Evolutionary conservation across 2,888 invertebrate species (phyloP), one percentile per base, ranked within the genome.

Genomic region (Clusia tigrina): DNA sequence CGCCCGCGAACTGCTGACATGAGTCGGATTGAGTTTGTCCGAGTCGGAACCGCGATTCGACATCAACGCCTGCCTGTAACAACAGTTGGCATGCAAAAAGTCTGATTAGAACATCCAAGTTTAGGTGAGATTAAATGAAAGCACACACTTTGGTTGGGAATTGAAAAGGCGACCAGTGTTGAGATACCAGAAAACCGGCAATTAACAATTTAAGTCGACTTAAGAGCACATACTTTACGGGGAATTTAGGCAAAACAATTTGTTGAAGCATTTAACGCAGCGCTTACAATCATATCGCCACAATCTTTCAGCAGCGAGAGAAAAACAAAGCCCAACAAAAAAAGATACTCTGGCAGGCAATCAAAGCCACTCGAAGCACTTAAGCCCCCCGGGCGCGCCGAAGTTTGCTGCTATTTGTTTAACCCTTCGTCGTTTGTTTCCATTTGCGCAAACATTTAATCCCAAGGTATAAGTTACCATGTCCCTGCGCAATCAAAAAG

Each of bases 51-150:
- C 83, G 73, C 83, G 81, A 69, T 83, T 83, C 63, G 84, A 83
- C 78, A 83, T 83, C 62, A 83, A 76, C 70, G 92, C 91, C 85
- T 93, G 92, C 86, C 93, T 92, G 90, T 83, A 84, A 84, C 83
- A 83, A 84, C 83, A 83, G 78, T 83, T 74, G 79, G 73, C 69
- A 59, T 64, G 63, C 70, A 67, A 70, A 72, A 74, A 70, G 70
- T 74, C 80, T 79, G 78, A 81, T 82, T 82, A 82, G 83, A 81
- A 81, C 77, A 82, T 83, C 79, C 79, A 76, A 73, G 69, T 72
- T 74, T 78, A 72, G 60, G 56, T 54, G 51, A 23, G 52, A n/a
- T 17, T 15, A 42, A n/a, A 42, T 6, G 9, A n/a, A 42, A 17
- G 42, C 12, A n/a, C 32, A 12, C 32, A 9, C n/a, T n/a, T n/a